Conservation (phyloP, 2,888 invertebrate species). For the Polydrusus tereticollis region DNA sequence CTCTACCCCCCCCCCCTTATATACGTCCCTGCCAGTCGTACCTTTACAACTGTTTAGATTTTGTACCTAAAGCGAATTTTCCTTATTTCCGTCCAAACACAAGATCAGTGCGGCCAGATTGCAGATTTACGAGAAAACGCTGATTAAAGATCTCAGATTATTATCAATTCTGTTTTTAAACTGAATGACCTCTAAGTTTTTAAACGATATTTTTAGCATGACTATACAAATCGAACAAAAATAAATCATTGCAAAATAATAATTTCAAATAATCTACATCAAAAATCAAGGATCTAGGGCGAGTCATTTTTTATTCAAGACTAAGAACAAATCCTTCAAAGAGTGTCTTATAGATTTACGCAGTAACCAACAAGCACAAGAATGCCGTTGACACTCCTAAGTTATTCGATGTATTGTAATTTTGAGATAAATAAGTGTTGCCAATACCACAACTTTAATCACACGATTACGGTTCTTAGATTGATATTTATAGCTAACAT, state of each 20-base stretch:
- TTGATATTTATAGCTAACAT: conserved; percentile 18
- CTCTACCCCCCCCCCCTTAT: no score
- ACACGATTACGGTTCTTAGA: background rate
- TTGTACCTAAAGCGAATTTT: no score
- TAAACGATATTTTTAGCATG: background rate
- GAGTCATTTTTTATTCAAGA: conserved; percentile 12
- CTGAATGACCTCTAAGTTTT: background rate
- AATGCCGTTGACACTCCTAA: conserved; percentile 49
- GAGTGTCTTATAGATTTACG: conserved; percentile 24
- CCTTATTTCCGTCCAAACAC: no score
- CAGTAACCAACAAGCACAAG: conserved; percentile 30
- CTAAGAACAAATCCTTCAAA: conserved; percentile 28
- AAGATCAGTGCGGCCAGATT: no score
- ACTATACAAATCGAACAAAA: background rate
- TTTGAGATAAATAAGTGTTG: conserved; percentile 39
- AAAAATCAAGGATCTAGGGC: conserved; percentile 32
- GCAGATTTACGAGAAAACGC: no score
- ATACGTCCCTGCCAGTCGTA: no score
- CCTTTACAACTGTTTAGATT: no score
- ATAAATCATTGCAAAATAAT: conserved; percentile 13
- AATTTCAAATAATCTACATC: conserved; percentile 11
- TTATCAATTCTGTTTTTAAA: background rate
- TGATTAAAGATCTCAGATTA: no score
- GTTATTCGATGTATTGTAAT: conserved; percentile 45
- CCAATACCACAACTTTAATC: conserved; percentile 21